A percentile compares a stretch with the other conserved stretches of the same genome.
These are phyloP conservation scores for Grallaria varia DNA, from an alignment of 2,113 vertebrate species.

Conservation along the genomic window DNA sequence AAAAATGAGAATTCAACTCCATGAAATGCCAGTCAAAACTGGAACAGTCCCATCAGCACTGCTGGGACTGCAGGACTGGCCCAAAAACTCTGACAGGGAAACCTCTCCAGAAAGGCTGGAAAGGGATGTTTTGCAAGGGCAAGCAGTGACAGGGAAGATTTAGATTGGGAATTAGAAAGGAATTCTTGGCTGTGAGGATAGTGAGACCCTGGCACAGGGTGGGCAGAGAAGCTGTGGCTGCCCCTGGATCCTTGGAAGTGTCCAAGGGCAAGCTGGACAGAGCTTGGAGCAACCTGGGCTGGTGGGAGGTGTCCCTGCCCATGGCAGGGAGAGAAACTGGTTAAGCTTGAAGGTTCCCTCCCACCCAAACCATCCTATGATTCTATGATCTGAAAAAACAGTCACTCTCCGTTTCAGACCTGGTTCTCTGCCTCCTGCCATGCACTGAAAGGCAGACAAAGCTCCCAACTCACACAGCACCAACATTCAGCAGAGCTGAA, in stretches of 20 bases:
- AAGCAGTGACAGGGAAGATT: neutral
- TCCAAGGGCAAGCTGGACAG: neutral
- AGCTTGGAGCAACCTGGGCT: accelerated
- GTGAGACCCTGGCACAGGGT: neutral
- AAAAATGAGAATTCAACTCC: neutral
- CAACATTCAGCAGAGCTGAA: neutral
- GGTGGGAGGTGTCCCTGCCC: neutral
- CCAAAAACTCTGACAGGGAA: neutral
- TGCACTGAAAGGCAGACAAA: too few relatives aligned
- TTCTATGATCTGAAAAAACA: neutral
- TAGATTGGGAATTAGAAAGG: neutral
- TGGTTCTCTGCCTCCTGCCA: neutral
- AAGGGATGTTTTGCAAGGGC: neutral
- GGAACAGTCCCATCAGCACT: neutral
- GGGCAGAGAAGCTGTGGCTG: neutral
- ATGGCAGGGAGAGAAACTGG: neutral
- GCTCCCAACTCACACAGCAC: too few relatives aligned
- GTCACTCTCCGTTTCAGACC: neutral
- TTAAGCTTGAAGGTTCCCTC: neutral
- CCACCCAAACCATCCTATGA: neutral
- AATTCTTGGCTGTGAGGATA: neutral
- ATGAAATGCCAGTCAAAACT: neutral
- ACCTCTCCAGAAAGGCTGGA: neutral
- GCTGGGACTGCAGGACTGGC: neutral
- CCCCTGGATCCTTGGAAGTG: neutral